phyloP scores from a whole-genome alignment of 2,797 vertebrate genomes.

The Rhinoraja longicauda region DNA sequence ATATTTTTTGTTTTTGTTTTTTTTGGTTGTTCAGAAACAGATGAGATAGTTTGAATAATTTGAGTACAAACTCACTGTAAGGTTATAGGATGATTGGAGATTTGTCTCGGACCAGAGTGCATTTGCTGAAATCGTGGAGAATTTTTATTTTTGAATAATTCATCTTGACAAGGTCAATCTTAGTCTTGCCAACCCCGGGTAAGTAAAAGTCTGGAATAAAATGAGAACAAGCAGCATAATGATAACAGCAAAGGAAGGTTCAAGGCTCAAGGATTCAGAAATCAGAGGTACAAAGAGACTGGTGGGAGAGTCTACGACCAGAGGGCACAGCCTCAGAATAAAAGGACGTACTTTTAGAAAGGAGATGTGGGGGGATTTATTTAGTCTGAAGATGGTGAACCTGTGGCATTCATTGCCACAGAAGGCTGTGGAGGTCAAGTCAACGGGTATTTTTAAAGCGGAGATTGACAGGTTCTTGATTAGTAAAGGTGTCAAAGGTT shows the following conservation, averaged over 20 bases:
- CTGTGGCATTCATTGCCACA: no score
- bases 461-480: no score
- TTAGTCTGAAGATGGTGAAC: no score
- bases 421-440: no score
- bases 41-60: neutral
- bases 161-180: neutral
- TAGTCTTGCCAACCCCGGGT: neutral
- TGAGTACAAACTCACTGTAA: neutral
- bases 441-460: no score
- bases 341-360: no score
- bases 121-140: neutral
- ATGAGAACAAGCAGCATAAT: neutral
- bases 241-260: neutral
- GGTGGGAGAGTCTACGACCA: no score
- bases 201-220: neutral
- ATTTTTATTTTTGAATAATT: conserved; percentile 19
- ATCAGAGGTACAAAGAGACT: no score
- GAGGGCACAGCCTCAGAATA: no score
- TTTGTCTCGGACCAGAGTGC: neutral
- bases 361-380: no score
- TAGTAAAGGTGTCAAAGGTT: no score
- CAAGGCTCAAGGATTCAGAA: no score
- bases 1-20: neutral
- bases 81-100: neutral
- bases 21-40: neutral